Conservation (phyloP, 2,888 invertebrate species). For the Stenurella melanura region DNA sequence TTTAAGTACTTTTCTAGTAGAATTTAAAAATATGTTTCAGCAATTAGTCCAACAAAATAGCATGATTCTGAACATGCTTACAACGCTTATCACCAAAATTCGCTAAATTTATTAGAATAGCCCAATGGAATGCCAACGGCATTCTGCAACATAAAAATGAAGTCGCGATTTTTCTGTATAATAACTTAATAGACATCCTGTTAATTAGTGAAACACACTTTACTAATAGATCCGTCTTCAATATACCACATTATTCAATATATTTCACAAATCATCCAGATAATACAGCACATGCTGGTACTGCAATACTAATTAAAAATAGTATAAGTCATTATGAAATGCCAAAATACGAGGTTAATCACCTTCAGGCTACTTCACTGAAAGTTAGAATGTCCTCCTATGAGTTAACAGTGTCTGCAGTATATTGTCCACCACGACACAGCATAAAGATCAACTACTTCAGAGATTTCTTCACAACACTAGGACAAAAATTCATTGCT, state of each 20-base stretch:
- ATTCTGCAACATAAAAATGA: neutral
- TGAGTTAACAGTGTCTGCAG: too few relatives aligned
- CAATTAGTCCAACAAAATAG: neutral
- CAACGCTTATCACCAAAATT: neutral
- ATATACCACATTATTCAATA: neutral
- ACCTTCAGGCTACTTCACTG: too few relatives aligned
- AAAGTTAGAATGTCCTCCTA: too few relatives aligned
- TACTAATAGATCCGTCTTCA: neutral
- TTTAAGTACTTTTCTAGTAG: neutral
- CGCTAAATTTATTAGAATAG: neutral
- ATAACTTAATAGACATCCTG: neutral
- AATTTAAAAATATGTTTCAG: neutral
- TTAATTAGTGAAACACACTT: neutral
- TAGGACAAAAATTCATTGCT: too few relatives aligned
- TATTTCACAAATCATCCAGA: neutral
- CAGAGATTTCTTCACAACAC: too few relatives aligned
- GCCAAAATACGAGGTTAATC: too few relatives aligned
- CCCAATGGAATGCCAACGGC: neutral
- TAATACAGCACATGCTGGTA: neutral
- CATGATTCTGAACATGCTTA: too few relatives aligned
- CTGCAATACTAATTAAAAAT: neutral
- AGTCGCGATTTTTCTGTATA: neutral
- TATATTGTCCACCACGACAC: too few relatives aligned
- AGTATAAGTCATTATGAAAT: neutral
- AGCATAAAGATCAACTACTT: too few relatives aligned